Percentiles rank a stretch among this genome's conserved stretches.
Evolutionary conservation across 2,888 invertebrate genomes (phyloP).

Genomic region (Campopleginae sp.): DNA sequence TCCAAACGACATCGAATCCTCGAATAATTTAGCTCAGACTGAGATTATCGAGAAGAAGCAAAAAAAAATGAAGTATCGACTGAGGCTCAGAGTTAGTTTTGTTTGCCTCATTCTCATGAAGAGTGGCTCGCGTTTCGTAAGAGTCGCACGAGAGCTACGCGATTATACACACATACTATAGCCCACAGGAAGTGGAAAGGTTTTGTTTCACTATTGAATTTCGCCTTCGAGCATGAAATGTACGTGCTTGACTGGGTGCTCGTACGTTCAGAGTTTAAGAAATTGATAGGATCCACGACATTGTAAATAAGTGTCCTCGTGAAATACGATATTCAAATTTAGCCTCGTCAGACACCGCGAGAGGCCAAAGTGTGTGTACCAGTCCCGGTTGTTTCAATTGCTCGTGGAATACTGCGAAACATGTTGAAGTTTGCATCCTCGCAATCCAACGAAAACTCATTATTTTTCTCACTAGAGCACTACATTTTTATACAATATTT

Average conservation of each 20-base stretch:
- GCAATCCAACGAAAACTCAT: too few relatives aligned
- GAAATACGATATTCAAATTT: neutral
- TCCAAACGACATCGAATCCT: neutral
- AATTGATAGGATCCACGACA: constrained; percentile 2
- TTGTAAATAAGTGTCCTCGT: neutral
- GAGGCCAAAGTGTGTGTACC: neutral
- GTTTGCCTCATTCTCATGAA: neutral
- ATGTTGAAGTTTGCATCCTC: too few relatives aligned
- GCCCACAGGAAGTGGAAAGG: neutral
- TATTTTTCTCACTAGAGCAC: too few relatives aligned
- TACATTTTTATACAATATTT: too few relatives aligned
- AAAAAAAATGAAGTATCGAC: neutral
- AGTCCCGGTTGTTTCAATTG: neutral
- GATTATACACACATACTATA: neutral
- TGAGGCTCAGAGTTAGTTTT: neutral
- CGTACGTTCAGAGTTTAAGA: neutral
- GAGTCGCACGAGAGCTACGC: neutral
- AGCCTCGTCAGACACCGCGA: neutral
- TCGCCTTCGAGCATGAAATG: constrained; percentile 2
- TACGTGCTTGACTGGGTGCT: neutral
- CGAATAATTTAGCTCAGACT: neutral
- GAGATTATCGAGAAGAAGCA: neutral
- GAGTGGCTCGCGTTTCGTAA: neutral
- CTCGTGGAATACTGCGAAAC: neutral
- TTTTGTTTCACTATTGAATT: constrained; percentile 4